Evolutionary conservation across 2,888 invertebrate species (phyloP).

Genomic region (Ormyrus thymus): DNA sequence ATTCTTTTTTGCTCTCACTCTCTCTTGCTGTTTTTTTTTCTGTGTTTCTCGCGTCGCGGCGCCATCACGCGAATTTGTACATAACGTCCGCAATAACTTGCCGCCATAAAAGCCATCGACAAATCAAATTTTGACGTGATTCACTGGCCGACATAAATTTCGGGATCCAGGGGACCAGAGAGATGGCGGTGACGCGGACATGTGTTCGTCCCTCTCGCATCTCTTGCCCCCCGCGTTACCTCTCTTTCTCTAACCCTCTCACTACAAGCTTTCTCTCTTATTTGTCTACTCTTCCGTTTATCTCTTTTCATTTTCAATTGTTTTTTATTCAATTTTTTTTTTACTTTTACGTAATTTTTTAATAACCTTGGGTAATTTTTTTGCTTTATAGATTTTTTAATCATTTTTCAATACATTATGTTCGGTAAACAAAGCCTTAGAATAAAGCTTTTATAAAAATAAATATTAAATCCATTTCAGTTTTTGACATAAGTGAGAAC

Average conservation of each 20-base stretch:
- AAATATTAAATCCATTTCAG: no score
- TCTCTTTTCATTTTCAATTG: not conserved
- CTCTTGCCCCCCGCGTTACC: constrained; percentile 48
- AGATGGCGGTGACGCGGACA: constrained; percentile 74
- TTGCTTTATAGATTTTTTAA: no score
- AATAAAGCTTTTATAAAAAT: no score
- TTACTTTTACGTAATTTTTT: not conserved
- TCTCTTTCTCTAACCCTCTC: constrained; percentile 20
- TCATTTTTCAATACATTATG: no score
- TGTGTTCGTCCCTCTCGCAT: constrained; percentile 69
- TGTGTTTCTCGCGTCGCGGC: constrained; percentile 54
- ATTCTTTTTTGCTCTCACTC: constrained; percentile 12
- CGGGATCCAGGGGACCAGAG: constrained; percentile 66
- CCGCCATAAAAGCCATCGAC: constrained; percentile 75
- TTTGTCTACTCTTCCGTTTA: constrained; percentile 26
- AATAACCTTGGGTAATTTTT: no score
- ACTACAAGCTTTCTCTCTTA: constrained; percentile 31
- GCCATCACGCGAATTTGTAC: constrained; percentile 69
- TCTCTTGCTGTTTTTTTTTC: constrained; percentile 21
- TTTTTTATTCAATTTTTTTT: constrained; percentile 11
- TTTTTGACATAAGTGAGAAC: no score
- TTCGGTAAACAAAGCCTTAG: no score
- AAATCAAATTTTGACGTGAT: constrained; percentile 75
- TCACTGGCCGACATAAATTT: constrained; percentile 74
- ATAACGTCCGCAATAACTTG: constrained; percentile 74